Conservation (phyloP, 2,797 vertebrate genomes). For the Bradypodion pumilum region DNA sequence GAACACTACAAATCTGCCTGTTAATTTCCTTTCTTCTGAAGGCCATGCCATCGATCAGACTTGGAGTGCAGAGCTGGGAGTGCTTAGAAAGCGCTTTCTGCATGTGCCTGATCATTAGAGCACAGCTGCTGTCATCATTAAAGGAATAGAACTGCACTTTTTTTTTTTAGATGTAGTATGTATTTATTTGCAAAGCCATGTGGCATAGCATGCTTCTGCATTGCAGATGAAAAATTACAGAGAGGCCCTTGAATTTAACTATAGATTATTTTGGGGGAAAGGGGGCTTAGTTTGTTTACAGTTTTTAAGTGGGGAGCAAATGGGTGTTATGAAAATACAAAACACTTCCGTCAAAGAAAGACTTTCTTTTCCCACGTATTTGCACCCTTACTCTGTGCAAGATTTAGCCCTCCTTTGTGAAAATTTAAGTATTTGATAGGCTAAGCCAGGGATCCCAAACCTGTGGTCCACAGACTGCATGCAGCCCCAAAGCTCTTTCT, state of each 20-base stretch:
- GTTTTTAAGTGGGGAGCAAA: constrained; percentile 11
- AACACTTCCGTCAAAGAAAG: constrained; percentile 5
- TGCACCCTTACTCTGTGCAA: background rate
- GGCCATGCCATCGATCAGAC: constrained; percentile 35
- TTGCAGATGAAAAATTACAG: background rate
- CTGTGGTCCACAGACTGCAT: no score
- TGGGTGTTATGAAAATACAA: no score
- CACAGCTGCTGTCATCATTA: constrained; percentile 55
- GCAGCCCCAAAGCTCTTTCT: no score
- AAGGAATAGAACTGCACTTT: constrained; percentile 32
- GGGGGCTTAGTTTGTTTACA: background rate
- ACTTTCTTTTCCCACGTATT: background rate
- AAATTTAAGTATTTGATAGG: constrained; percentile 1
- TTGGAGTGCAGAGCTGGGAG: constrained; percentile 23
- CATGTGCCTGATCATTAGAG: constrained; percentile 45
- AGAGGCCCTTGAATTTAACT: constrained; percentile 35
- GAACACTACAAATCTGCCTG: constrained; percentile 27
- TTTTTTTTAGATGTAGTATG: constrained; percentile 33
- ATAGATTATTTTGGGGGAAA: constrained; percentile 30
- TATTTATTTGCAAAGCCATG: constrained; percentile 39
- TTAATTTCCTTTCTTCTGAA: constrained; percentile 33
- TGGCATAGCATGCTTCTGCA: constrained; percentile 28
- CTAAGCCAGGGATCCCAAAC: no score
- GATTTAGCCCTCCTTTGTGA: background rate
- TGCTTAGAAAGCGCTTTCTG: constrained; percentile 48